Base-by-base conservation (phyloP, 2,888 invertebrate genomes). In the Blera fallax region DNA sequence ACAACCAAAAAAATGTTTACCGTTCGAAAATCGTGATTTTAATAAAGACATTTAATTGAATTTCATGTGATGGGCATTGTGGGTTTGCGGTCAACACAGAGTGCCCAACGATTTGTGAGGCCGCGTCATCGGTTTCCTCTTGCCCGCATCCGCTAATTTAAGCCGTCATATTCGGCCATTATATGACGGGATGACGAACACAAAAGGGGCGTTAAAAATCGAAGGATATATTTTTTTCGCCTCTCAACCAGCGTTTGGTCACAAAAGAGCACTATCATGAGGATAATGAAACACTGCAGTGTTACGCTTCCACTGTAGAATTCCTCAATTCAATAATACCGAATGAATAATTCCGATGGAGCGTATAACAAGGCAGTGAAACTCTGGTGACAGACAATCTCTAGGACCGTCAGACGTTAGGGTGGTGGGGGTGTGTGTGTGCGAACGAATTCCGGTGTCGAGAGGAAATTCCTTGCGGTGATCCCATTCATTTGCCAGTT, bases 11-110 rank as follows among this genome's bases (percentile, higher is more conserved):
- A 78, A 60, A 27, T 29, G 16, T 54, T 34, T 54, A 64, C 54
- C n/a, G 14, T 78, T 64, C 69, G 50, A 72, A 65, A 70, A 48
- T 72, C 84, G 87, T 88, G 87, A 88, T 88, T 88, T 88, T 84
- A 88, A 88, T 87, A 88, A 88, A 87, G 87, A 87, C 85, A 87
- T 88, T 88, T 88, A 88, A 88, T 88, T 88, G 88, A 88, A 88
- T 88, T 88, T 87, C 50, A 65, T 77, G 58, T 43, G 72, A 82
- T 73, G 58, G 52, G 58, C 64, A 58, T 72, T 78, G 37, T 67
- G 60, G 65, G 58, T 34, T 70, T 78, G 78, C 43, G 82, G 65
- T 78, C 72, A 82, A 60, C 72, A 65, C 21, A 43, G 65, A 70
- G 70, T 37, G 60, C 21, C 50, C 69, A 69, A 16, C 58, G 50